Evolutionary conservation across 1,140 invertebrate genomes (phyloP).

Genomic region (Drosophila pectinifera): DNA sequence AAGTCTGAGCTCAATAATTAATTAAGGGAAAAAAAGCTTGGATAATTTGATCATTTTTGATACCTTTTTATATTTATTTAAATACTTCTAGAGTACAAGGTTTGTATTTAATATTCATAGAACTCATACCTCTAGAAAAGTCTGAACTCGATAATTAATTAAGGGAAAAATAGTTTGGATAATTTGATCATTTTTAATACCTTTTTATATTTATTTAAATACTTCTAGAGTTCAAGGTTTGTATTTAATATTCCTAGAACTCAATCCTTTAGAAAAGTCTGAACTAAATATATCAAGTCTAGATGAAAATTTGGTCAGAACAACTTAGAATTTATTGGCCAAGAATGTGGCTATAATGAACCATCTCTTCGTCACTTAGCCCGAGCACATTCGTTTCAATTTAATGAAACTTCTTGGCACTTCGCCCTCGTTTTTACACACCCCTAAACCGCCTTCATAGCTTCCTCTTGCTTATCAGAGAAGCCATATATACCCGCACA

Average conservation of each 20-base stretch:
- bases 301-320: not conserved
- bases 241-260: not conserved
- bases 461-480: constrained; percentile 44
- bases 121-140: too few relatives aligned
- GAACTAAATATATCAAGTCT: not conserved
- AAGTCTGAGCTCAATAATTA: too few relatives aligned
- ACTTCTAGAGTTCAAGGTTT: not conserved
- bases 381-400: constrained; percentile 25
- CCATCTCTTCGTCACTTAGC: constrained; percentile 28
- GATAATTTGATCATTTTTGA: too few relatives aligned
- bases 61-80: too few relatives aligned
- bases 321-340: not conserved
- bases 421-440: constrained; percentile 15
- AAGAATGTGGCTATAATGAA: constrained; percentile 25
- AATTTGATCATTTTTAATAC: too few relatives aligned
- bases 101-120: too few relatives aligned
- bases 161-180: too few relatives aligned
- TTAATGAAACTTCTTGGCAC: constrained; percentile 35
- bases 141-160: too few relatives aligned
- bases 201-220: too few relatives aligned
- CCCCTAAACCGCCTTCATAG: constrained; percentile 19
- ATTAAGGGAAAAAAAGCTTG: too few relatives aligned
- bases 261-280: too few relatives aligned
- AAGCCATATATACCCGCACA: constrained; percentile 37
- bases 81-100: too few relatives aligned